Evolutionary conservation across 2,797 vertebrate genomes (phyloP), one percentile per base, ranked within the genome.

Genomic region (Chaetophractus vellerosus): DNA sequence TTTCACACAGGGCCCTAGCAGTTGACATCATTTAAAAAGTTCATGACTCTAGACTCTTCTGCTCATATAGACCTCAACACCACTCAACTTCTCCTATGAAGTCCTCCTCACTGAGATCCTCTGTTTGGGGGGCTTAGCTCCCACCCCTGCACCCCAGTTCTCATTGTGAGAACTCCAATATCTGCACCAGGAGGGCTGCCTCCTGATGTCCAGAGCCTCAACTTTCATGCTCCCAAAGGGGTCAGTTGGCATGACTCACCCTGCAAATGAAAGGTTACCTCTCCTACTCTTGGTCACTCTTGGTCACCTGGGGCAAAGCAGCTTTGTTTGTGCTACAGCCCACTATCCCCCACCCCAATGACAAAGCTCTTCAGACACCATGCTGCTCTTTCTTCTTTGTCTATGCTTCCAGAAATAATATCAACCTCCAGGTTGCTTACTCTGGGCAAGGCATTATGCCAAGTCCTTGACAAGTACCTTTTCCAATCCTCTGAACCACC

Each of bases 361-460:
- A 92, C 50, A 80, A 50, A 88, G 15, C 41, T 38, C 38, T 14
- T 0, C 15, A 52, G 52, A 57, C 45, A 12, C 45, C 75, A 1
- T 0, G 8, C 18, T 21, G 1, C 14, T n/a, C 38, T 66, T 18
- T 36, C 33, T 31, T 78, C 48, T 76, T 45, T 63, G 23, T 63
- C 33, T 85, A 38, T 50, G 9, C 55, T 79, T 90, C 81, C 52
- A 66, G 59, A 90, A 71, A 90, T 18, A 69, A 59, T 71, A 78
- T 36, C 38, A 66, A 75, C 68, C 75, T 2, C 28, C 48, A 12
- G 23, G 33, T 31, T 63, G 31, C 36, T 79, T 66, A 2, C 48
- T 68, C 36, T 24, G 31, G 59, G 79, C 61, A 59, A 69, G 52
- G 18, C 55, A 28, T 84, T 6, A 19, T 38, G 68, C 68, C 64